These are phyloP conservation scores for Theristus sp. DNA, from an alignment of 2,888 invertebrate genomes.

Conservation along the genomic window DNA sequence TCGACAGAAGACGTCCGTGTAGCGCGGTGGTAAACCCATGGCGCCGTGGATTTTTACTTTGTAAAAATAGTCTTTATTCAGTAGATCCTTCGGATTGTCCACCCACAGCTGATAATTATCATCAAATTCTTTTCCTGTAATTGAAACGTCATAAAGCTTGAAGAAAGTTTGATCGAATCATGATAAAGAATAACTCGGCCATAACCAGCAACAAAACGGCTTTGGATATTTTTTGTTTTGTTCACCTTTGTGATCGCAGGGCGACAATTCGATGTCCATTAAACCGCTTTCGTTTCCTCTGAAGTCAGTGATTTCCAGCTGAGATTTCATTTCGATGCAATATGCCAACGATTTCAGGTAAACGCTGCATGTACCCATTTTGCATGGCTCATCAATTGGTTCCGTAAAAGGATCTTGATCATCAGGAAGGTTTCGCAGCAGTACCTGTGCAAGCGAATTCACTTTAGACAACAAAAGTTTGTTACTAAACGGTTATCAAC, in stretches of 20 bases:
- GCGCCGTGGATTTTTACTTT: conserved; percentile 34
- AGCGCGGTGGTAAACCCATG: conserved; percentile 24
- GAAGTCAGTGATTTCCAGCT: conserved; percentile 34
- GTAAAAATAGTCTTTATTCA: conserved; percentile 33
- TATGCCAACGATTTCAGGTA: conserved; percentile 28
- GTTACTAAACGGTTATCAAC: too few relatives aligned
- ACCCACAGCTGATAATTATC: conserved; percentile 30
- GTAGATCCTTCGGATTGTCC: conserved; percentile 32
- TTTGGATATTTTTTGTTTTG: too few relatives aligned
- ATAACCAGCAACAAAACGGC: too few relatives aligned
- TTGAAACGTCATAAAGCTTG: too few relatives aligned
- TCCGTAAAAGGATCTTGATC: conserved; percentile 37
- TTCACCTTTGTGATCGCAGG: conserved; percentile 34
- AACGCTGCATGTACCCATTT: conserved; percentile 31
- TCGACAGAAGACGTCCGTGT: conserved; percentile 10
- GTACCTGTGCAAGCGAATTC: neutral
- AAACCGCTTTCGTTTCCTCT: conserved; percentile 32
- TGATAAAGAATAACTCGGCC: neutral
- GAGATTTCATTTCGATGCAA: conserved; percentile 32
- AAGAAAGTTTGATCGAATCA: neutral
- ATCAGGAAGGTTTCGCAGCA: conserved; percentile 15
- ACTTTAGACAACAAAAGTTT: neutral
- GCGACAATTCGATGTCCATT: conserved; percentile 30
- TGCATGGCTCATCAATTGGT: conserved; percentile 31
- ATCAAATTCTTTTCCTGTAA: neutral